Conservation (phyloP, 2,113 vertebrate genomes). For the Dasyurus viverrinus region DNA sequence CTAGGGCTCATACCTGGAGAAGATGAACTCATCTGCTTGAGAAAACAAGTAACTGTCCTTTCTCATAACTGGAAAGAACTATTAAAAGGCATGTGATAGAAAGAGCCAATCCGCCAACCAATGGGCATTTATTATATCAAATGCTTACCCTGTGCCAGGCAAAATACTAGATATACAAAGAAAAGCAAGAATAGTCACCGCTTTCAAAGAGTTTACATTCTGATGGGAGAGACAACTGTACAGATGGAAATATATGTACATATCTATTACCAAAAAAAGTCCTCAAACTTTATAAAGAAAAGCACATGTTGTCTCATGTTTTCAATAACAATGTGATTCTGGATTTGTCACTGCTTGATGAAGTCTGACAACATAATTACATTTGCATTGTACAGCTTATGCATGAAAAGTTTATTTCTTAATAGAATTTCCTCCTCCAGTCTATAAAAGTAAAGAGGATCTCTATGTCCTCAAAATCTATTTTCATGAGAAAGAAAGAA, state of each 20-base stretch:
- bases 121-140: neutral
- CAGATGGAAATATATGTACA: neutral
- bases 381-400: slow-evolving; percentile 9
- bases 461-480: neutral
- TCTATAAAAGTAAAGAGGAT: neutral
- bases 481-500: neutral
- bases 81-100: neutral
- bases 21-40: slow-evolving; percentile 26
- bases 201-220: neutral
- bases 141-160: neutral
- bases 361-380: neutral
- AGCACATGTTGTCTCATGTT: neutral
- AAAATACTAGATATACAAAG: neutral
- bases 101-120: neutral
- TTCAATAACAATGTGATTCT: neutral
- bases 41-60: slow-evolving; percentile 8
- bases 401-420: slow-evolving; percentile 27
- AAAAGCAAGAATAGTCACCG: neutral
- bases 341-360: slow-evolving; percentile 22
- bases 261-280: neutral
- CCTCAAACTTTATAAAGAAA: neutral
- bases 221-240: neutral
- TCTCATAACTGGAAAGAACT: neutral
- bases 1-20: neutral
- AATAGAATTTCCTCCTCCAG: neutral